These are phyloP conservation scores for Mus spretus DNA, from an alignment of 2,797 vertebrate genomes.

Conservation along the genomic window DNA sequence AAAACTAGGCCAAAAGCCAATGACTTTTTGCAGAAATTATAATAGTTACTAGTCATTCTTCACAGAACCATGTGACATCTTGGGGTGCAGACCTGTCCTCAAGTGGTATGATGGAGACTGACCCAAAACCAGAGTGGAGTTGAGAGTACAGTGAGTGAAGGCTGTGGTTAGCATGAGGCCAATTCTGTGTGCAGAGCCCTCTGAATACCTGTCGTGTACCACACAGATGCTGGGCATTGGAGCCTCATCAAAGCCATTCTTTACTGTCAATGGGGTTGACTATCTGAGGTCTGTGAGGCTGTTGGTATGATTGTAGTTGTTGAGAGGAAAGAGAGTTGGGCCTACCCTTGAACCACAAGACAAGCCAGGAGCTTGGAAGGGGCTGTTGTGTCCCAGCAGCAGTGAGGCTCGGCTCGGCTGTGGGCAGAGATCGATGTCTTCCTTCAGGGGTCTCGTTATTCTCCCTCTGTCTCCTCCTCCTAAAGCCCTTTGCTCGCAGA, in stretches of 20 bases:
- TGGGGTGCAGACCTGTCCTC: not conserved
- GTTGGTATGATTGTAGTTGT: not conserved
- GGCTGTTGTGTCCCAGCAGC: not conserved
- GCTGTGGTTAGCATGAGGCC: not conserved
- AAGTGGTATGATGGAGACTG: not conserved
- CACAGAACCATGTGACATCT: not conserved
- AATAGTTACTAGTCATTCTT: not conserved
- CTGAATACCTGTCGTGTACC: not conserved
- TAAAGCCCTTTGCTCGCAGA: not conserved
- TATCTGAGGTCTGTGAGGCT: not conserved
- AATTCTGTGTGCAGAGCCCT: not conserved
- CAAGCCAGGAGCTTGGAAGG: not conserved
- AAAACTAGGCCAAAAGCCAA: constrained; percentile 9
- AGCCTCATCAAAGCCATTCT: not conserved
- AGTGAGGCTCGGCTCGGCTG: not conserved
- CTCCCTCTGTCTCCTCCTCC: not conserved
- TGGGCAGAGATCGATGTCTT: not conserved
- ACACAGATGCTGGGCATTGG: no score
- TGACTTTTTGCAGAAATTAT: not conserved
- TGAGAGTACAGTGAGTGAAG: not conserved
- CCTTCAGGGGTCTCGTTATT: not conserved
- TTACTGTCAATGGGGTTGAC: not conserved
- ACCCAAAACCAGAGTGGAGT: not conserved
- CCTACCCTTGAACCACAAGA: not conserved
- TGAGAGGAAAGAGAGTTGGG: not conserved